Evolutionary conservation across 2,888 invertebrate genomes (phyloP).

Genomic region (Calephelis perditalis): DNA sequence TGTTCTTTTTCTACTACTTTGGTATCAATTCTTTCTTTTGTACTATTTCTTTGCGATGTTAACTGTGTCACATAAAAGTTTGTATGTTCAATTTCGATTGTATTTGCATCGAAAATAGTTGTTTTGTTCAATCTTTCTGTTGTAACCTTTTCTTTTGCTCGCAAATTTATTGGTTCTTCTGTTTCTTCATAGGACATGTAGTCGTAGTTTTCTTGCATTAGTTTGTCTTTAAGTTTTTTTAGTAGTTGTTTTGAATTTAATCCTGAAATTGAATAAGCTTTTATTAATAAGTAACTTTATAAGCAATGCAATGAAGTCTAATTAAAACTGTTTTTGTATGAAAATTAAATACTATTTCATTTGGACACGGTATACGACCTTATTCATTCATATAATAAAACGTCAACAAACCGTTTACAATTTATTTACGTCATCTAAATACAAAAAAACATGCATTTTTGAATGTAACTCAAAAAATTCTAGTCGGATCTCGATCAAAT

Average conservation of each 20-base stretch:
- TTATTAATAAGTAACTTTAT: no score
- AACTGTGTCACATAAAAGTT: background rate
- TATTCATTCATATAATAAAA: no score
- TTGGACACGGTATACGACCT: no score
- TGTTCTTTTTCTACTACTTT: background rate
- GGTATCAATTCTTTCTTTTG: background rate
- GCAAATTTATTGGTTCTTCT: background rate
- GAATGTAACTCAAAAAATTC: no score
- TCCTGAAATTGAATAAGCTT: background rate
- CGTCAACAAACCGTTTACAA: no score
- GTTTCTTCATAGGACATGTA: constrained; percentile 31
- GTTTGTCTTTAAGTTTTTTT: constrained; percentile 36
- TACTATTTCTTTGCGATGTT: background rate
- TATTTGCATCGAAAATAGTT: no score
- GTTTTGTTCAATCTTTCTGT: background rate
- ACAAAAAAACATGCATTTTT: no score
- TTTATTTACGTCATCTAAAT: no score
- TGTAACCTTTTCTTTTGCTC: constrained; percentile 4
- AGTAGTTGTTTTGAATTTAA: background rate
- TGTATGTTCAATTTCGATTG: background rate
- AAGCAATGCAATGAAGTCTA: no score
- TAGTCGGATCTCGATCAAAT: no score
- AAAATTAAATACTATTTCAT: no score
- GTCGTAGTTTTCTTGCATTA: constrained; percentile 50
- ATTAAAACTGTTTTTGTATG: no score